Base-by-base conservation (phyloP, 1,140 invertebrate genomes). In the Papilio helenus region DNA sequence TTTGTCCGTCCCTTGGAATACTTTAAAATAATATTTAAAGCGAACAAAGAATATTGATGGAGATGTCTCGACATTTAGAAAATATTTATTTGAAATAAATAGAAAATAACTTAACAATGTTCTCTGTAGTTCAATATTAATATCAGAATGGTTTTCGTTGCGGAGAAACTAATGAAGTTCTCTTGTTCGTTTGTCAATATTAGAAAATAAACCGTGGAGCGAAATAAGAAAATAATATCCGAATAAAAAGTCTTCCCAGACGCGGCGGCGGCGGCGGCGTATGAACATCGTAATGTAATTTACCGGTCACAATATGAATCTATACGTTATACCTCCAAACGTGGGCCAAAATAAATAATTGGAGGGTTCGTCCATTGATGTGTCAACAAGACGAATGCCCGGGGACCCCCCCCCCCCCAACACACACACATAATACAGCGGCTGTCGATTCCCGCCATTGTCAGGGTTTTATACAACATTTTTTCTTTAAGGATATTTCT, bases 341-440 rank as follows among this genome's bases (percentile, higher is more conserved):
- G 76, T 44, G 72, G 20, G 34, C 77, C 71, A 81, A 80, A 80
- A 82, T 82, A 83, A 84, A 82, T 84, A 84, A 84, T 84, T 84
- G 80, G 65, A 55, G 61, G 77, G 79, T 84, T 80, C 82, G 51
- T 72, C 81, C 79, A 84, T 84, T 84, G 80, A 84, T 76, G 82
- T 84, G 82, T 82, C 82, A 82, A 80, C 72, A 84, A 79, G 82
- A 83, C 79, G 82, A 79, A 83, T 83, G 82, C 72, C 55, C 76
- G 34, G 76, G 39, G 58, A 76, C 82, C 76, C 55, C 46, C 51
- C 51, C 51, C 5, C 0, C 51, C 0, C n/a, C 44, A 7, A 0
- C 51, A n/a, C 51, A 55, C 51, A 55, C 51, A 61, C 46, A 49
- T 71, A 79, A 79, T 77, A 77, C 34, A 65, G 55, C 79, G 79